phyloP scores from a whole-genome alignment of 2,113 vertebrate genomes.

The Saimiri boliviensis region DNA sequence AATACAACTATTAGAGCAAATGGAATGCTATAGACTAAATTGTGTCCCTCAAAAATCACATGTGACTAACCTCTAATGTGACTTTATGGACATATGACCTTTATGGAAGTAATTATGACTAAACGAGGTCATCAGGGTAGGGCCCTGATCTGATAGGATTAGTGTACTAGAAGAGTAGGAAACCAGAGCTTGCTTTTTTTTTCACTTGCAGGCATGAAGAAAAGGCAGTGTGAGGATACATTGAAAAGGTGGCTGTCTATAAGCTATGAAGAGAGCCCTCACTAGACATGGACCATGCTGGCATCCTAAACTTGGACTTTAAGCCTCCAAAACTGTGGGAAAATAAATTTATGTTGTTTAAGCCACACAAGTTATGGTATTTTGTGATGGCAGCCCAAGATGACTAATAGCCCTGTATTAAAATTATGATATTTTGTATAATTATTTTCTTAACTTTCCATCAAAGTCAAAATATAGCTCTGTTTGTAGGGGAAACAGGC shows the following conservation, averaged over 20 bases:
- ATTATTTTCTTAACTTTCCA: slow-evolving; percentile 28
- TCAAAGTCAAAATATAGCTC: neutral
- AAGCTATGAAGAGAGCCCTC: neutral
- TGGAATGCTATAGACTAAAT: neutral
- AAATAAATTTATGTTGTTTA: neutral
- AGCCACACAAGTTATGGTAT: neutral
- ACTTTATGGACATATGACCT: neutral
- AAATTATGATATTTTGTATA: neutral
- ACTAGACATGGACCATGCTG: neutral
- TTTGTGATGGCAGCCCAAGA: neutral
- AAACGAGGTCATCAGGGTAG: neutral
- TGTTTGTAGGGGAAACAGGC: neutral
- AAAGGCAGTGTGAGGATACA: neutral
- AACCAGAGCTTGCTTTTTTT: neutral
- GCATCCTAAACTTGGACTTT: neutral
- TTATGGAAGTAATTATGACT: neutral
- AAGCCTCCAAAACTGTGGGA: neutral
- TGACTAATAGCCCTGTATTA: neutral
- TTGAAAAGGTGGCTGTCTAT: neutral
- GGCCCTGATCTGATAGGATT: neutral
- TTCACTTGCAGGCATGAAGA: neutral
- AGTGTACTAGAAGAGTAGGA: neutral
- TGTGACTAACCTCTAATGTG: neutral
- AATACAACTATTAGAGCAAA: neutral
- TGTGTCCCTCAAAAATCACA: neutral